Conservation (phyloP, 2,888 invertebrate genomes). For the Leuctra nigra region DNA sequence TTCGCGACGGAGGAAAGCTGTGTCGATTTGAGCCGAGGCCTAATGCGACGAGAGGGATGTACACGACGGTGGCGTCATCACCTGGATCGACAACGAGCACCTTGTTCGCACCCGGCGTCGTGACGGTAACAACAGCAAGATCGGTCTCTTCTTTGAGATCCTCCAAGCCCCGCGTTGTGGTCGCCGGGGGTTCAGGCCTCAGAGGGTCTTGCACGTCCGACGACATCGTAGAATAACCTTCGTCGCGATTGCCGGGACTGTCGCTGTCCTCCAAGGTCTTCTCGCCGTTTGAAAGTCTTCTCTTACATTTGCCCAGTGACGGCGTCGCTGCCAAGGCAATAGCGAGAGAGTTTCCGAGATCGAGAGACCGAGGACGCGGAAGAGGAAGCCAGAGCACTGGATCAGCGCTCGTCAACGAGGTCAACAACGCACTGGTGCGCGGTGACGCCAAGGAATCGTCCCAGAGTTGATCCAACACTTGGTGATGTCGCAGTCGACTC, state of each 20-base stretch:
- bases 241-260: constrained; percentile 70
- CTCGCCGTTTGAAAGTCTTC: constrained; percentile 2
- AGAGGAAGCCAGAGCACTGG: constrained; percentile 55
- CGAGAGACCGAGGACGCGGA: constrained; percentile 60
- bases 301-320: constrained; percentile 5
- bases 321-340: constrained; percentile 35
- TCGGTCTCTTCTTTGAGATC: constrained; percentile 69
- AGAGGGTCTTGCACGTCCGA: constrained; percentile 62
- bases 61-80: constrained; percentile 58
- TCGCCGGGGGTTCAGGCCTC: not conserved
- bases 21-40: constrained; percentile 54
- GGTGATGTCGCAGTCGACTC: constrained; percentile 38
- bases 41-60: constrained; percentile 57
- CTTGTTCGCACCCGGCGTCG: constrained; percentile 22
- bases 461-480: constrained; percentile 56
- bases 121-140: constrained; percentile 53
- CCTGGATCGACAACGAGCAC: constrained; percentile 50
- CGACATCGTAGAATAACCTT: constrained; percentile 79
- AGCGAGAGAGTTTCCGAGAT: constrained; percentile 56
- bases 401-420: not conserved
- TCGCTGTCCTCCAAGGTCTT: constrained; percentile 52
- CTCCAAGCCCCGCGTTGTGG: constrained; percentile 50
- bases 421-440: not conserved
- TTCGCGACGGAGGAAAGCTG: constrained; percentile 64
- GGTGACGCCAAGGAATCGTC: constrained; percentile 45